Conservation (phyloP, 2,113 vertebrate species). For the Corythornis madagascariensis region DNA sequence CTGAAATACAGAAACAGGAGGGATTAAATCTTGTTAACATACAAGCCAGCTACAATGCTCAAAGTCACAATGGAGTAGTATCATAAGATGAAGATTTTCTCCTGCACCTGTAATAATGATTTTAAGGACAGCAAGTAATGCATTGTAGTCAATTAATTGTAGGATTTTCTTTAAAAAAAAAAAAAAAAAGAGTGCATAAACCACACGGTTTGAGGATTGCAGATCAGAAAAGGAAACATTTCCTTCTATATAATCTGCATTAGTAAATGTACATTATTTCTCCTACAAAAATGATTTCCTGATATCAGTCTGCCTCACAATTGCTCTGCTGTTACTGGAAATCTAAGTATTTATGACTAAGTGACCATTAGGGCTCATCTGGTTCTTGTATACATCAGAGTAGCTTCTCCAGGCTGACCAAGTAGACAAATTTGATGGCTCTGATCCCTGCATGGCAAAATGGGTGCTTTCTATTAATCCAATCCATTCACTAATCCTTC, state of each 20-base stretch:
- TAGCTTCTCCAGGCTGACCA: neutral
- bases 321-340: neutral
- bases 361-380: constrained; percentile 15
- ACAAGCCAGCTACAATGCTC: neutral
- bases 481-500: neutral
- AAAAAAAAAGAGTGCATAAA: neutral
- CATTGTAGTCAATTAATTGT: no score
- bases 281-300: neutral
- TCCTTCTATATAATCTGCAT: neutral
- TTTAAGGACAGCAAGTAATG: no score
- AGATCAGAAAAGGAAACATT: neutral
- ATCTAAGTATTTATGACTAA: constrained; percentile 13
- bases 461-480: constrained; percentile 11
- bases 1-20: neutral
- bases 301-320: neutral
- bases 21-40: neutral
- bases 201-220: neutral
- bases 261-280: neutral
- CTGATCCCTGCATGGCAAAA: neutral
- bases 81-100: neutral
- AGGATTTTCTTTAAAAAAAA: no score
- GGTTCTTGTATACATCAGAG: neutral
- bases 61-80: neutral
- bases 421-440: constrained; percentile 10
- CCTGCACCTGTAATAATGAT: no score